Conservation (phyloP, 2,888 invertebrate species). For the Stenotaenia linearis region DNA sequence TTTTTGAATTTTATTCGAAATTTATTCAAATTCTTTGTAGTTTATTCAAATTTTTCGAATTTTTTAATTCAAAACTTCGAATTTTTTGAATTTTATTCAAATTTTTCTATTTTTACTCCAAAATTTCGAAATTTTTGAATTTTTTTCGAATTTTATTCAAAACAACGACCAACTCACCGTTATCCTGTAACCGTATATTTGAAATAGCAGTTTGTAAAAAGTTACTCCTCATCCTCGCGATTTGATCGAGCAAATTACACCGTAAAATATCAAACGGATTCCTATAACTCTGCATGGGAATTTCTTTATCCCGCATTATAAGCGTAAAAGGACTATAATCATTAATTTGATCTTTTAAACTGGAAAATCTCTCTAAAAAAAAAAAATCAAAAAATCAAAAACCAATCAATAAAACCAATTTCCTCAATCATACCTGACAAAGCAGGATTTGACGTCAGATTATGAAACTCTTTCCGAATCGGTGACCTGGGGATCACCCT, state of each 20-base stretch:
- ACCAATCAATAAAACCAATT: neutral
- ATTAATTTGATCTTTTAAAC: slow-evolving; percentile 74
- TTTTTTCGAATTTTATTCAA: no score
- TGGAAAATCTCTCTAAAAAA: slow-evolving; percentile 56
- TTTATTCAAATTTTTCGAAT: no score
- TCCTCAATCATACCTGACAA: slow-evolving; percentile 53
- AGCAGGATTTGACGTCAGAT: slow-evolving; percentile 63
- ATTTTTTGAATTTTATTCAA: no score
- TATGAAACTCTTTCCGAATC: slow-evolving; percentile 68
- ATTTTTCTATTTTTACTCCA: no score
- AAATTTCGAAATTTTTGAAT: no score
- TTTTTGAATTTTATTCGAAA: no score
- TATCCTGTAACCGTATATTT: slow-evolving; percentile 69
- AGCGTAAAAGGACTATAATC: slow-evolving; percentile 69
- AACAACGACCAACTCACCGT: slow-evolving; percentile 54
- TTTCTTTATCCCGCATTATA: slow-evolving; percentile 52
- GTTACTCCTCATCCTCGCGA: slow-evolving; percentile 88
- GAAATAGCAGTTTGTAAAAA: slow-evolving; percentile 74
- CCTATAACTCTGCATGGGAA: slow-evolving; percentile 66
- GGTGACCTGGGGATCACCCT: slow-evolving; percentile 65
- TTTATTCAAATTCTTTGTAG: no score
- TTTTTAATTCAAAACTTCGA: no score
- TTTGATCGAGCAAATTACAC: slow-evolving; percentile 80
- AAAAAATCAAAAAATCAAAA: slow-evolving; percentile 21
- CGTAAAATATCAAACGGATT: slow-evolving; percentile 96